Percentiles rank a stretch among this genome's conserved stretches.
phyloP scores from a whole-genome alignment of 2,113 vertebrate species.

The Xenus cinereus region DNA sequence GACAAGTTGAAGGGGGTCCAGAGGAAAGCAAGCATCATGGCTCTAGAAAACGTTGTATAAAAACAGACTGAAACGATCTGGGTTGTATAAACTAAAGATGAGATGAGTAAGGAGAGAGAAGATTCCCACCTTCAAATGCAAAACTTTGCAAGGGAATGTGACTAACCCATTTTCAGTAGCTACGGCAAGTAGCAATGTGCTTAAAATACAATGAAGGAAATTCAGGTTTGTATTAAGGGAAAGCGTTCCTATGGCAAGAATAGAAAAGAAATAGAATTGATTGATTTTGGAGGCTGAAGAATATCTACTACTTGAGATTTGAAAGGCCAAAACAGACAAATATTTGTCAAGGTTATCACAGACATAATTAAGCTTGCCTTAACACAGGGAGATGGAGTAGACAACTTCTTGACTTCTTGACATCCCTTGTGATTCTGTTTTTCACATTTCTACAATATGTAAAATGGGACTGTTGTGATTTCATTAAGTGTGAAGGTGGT shows the following conservation, averaged over 20 bases:
- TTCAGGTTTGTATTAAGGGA: background rate
- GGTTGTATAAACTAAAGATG: background rate
- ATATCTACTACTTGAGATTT: background rate
- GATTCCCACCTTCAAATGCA: background rate
- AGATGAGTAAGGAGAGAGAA: background rate
- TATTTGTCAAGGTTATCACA: background rate
- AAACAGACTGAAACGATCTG: background rate
- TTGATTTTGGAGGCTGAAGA: background rate
- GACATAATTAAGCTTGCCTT: background rate
- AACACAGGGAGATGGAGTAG: background rate
- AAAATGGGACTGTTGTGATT: background rate
- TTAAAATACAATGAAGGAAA: background rate
- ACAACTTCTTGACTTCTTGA: background rate
- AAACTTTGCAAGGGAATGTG: background rate
- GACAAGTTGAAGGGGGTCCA: background rate
- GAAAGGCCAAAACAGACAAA: background rate
- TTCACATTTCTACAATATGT: accelerated
- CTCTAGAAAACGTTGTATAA: background rate
- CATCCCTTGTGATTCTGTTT: background rate
- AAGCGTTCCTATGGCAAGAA: background rate
- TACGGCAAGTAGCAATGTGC: background rate
- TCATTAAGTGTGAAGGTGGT: background rate
- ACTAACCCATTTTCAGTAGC: background rate
- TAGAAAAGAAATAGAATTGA: background rate
- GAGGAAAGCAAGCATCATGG: background rate